Base-by-base conservation (phyloP, 2,113 vertebrate species). In the Elephantulus edwardii region DNA sequence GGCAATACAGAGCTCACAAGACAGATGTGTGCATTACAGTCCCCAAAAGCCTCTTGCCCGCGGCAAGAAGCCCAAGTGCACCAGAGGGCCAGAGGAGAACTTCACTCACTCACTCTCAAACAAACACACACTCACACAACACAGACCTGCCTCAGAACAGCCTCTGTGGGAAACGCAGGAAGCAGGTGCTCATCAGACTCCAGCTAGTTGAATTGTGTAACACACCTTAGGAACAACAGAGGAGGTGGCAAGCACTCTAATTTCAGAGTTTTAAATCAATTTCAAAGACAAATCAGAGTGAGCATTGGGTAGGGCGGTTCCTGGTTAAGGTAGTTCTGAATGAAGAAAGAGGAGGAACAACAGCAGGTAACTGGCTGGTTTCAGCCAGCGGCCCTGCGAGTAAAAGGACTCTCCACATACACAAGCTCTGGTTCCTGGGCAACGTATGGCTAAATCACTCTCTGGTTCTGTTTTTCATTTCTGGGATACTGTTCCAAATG, bases 391-490 rank as follows among this genome's bases (percentile, higher is more conserved):
- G 5, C n/a, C n/a, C n/a, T n/a, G n/a, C n/a, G n/a, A n/a, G n/a
- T n/a, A n/a, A n/a, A n/a, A n/a, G n/a, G n/a, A n/a, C 62, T 89
- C 19, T 94, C 72, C 56, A 92, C 35, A 80, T 10, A 87, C 70
- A 79, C 14, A 58, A 28, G 20, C 44, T 80, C 89, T 56, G 54
- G 54, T 76, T 90, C 85, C 88, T 60, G 20, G 74, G 66, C 44
- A 94, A 91, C 38, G 83, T 11, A 83, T 0, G 68, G 60, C 68
- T 74, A 60, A 20, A 71, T 78, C 50, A 75, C 44, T 94, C 93
- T 87, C 78, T 28, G 81, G 74, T 83, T 95, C 86, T 46, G 46
- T 62, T 93, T 75, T 85, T 60, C 70, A 93, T 90, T 93, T 86
- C 87, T 95, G 84, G 70, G 38, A 75, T 80, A 83, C 44, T 78